Base-by-base conservation (phyloP, 2,797 vertebrate species). In the Nannoperca australis region DNA sequence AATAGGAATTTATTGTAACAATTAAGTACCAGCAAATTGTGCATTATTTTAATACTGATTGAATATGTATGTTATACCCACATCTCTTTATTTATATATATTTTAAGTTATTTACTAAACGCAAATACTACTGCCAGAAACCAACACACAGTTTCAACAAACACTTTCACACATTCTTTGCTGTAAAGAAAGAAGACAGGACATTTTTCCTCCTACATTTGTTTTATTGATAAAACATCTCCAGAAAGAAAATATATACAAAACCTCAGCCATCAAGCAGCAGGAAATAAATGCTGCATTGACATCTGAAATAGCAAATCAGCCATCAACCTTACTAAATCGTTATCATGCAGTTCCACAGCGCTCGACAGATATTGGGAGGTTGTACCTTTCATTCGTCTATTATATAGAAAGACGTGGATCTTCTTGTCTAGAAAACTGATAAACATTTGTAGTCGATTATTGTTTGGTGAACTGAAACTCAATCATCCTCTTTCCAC, bases 151-250 rank as follows among this genome's bases (percentile, higher is more conserved):
- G 24, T 45, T 42, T n/a, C 17, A 10, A 17, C 12, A 42, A 54
- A 56, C 10, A 38, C 13, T 4, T 32, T n/a, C 18, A 61, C 1
- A 13, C 6, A 42, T 2, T 15, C 10, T 36, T 17, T 22, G 11
- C 5, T 7, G 22, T 22, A 17, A 18, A 42, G 5, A 72, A 13
- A 49, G 17, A 78, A 49, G 24, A 78, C 45, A 70, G 5, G 22
- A 40, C 32, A 0, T 5, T 17, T 50, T 70, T 49, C 53, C 50
- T 42, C 45, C 73, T 60, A 79, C 73, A 84, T 65, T 14, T 30
- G 67, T 82, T 92, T 89, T 78, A 89, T 87, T 89, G 67, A 81
- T 89, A 89, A 87, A 89, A 89, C 63, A 2, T 86, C 63, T 91
- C 63, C 71, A 79, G 85, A 88, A 82, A 89, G 76, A 91, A 87